phyloP scores from a whole-genome alignment of 2,888 invertebrate species.

The Caenorhabditis wallacei region DNA sequence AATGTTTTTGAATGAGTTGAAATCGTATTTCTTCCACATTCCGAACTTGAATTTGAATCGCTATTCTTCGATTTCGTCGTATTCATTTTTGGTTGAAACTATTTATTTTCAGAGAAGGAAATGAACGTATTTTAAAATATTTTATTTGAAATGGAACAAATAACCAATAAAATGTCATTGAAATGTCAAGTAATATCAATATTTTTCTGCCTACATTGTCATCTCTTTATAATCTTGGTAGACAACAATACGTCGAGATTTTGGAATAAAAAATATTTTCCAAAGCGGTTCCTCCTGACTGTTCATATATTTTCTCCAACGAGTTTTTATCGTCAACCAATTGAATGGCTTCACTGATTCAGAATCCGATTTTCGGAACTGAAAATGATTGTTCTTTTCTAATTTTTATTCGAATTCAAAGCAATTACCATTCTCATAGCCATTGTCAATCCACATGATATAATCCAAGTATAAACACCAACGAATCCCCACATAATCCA shows the following conservation, averaged over 20 bases:
- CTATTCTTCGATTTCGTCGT: conserved; percentile 45
- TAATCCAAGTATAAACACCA: conserved; percentile 28
- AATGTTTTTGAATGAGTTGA: background rate
- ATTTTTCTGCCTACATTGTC: conserved; percentile 4
- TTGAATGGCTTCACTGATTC: conserved; percentile 40
- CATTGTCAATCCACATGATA: conserved; percentile 47
- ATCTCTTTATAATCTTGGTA: conserved; percentile 40
- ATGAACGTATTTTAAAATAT: background rate
- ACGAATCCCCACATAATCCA: conserved; percentile 58
- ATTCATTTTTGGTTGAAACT: conserved; percentile 34
- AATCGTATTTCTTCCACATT: background rate
- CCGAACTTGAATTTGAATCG: conserved; percentile 47
- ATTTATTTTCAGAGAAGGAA: background rate
- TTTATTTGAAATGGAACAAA: background rate
- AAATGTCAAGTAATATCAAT: conserved; percentile 15
- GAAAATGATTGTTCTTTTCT: background rate
- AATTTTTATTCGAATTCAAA: background rate
- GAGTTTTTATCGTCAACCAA: conserved; percentile 16
- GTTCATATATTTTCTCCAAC: conserved; percentile 50
- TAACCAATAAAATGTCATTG: background rate
- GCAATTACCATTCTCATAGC: conserved; percentile 46
- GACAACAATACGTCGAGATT: conserved; percentile 25
- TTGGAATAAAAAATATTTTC: conserved; percentile 33
- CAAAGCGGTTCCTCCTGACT: conserved; percentile 38
- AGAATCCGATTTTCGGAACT: conserved; percentile 51